Evolutionary conservation across 1,140 invertebrate genomes (phyloP), one percentile per base, ranked within the genome.

Genomic region (Papilio machaon): DNA sequence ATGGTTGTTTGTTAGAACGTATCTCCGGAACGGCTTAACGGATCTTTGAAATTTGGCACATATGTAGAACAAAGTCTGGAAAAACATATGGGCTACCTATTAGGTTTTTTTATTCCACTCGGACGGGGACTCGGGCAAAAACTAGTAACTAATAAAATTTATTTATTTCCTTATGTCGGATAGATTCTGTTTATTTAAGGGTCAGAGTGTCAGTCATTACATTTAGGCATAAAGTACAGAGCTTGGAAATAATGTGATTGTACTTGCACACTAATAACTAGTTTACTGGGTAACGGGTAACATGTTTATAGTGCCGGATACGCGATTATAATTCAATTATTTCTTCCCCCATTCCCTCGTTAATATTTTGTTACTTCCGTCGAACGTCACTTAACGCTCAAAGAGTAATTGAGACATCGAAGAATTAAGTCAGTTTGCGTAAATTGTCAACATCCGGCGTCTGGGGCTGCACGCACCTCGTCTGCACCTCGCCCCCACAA

Each of bases 401-500:
- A 84, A 85, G 85, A 84, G 83, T 87, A 82, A 85, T 82, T 85
- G 81, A 83, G 85, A 84, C 88, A 86, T 88, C 84, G 86, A 88
- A 85, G 85, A 87, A 90, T 90, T 89, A 88, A 89, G 85, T 87
- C 84, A 88, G 86, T 86, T 88, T 88, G 88, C 87, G 85, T 83
- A 91, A 90, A 92, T 91, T 91, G 86, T 82, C 80, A 81, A 86
- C 89, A 89, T 91, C 90, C 88, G 85, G 82, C 47, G 80, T 35
- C 17, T 15, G 76, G 81, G 85, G 83, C 87, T 88, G 89, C 88
- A 87, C 84, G 54, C 19, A 60, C 52, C 80, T 70, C 54, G 73
- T 64, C 52, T 54, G 30, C 30, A 35, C 74, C 75, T 75, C n/a
- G 82, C 79, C 84, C 80, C 83, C 60, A 74, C 81, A 87, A 90